A percentile compares a stretch with the other conserved stretches of the same genome.
These are phyloP conservation scores for Maconellicoccus hirsutus DNA, from an alignment of 1,140 invertebrate genomes.

Conservation along the genomic window DNA sequence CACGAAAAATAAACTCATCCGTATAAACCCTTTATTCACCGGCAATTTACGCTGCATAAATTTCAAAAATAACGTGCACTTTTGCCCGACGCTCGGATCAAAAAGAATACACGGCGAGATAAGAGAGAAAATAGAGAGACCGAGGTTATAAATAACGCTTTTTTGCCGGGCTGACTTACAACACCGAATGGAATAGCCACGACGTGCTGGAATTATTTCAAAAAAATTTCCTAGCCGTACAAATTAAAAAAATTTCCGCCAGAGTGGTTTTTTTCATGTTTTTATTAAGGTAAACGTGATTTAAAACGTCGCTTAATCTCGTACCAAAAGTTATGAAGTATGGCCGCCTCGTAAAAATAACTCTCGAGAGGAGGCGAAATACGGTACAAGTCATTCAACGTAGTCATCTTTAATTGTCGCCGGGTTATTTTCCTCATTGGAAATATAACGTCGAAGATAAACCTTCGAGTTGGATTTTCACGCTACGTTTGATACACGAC, in stretches of 20 bases:
- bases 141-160: not conserved
- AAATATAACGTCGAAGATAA: too few species aligned
- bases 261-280: not conserved
- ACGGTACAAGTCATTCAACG: too few species aligned
- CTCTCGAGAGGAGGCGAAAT: too few species aligned
- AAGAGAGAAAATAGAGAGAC: not conserved
- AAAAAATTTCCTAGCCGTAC: not conserved
- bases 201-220: not conserved
- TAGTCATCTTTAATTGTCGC: too few species aligned
- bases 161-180: not conserved
- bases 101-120: not conserved
- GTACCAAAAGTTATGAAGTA: too few species aligned
- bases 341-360: too few species aligned
- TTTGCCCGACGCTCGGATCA: not conserved
- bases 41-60: conserved; percentile 8
- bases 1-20: conserved; percentile 8
- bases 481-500: too few species aligned
- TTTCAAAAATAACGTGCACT: not conserved
- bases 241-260: conserved; percentile 5
- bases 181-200: not conserved
- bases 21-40: not conserved
- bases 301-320: too few species aligned
- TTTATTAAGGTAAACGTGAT: too few species aligned
- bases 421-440: too few species aligned
- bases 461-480: too few species aligned